These are phyloP conservation scores for Champsocephalus gunnari DNA, from an alignment of 2,797 vertebrate species.

Conservation along the genomic window DNA sequence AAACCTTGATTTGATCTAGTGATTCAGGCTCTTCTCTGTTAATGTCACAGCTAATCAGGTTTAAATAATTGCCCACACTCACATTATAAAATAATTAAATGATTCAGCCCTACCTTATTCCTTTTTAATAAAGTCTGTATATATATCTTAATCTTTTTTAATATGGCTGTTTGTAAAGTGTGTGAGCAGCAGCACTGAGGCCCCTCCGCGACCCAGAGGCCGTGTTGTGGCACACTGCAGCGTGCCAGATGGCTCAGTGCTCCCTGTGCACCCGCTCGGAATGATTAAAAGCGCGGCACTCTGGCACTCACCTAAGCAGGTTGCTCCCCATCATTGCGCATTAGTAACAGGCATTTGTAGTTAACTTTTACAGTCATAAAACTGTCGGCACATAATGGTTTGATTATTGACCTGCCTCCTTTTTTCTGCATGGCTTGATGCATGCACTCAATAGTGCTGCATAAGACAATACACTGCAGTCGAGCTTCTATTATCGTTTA, in stretches of 20 bases:
- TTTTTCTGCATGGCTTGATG: constrained; percentile 28
- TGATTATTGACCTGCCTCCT: constrained; percentile 44
- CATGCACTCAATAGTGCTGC: not conserved
- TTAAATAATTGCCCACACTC: constrained; percentile 15
- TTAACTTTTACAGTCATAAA: constrained; percentile 65
- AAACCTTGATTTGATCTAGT: constrained; percentile 25
- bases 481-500: constrained; percentile 25
- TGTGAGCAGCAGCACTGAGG: constrained; percentile 9
- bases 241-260: constrained; percentile 66
- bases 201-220: constrained; percentile 47
- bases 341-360: constrained; percentile 60
- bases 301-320: constrained; percentile 56
- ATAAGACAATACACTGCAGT: constrained; percentile 26
- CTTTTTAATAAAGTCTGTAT: not conserved
- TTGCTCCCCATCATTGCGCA: constrained; percentile 54
- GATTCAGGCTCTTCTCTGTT: constrained; percentile 6
- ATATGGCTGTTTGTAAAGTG: constrained; percentile 15
- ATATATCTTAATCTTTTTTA: constrained; percentile 16
- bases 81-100: constrained; percentile 9
- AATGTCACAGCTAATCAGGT: constrained; percentile 27
- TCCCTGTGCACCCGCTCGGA: constrained; percentile 53
- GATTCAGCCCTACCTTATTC: not conserved
- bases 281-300: constrained; percentile 57
- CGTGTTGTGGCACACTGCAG: constrained; percentile 42
- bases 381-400: constrained; percentile 52